Evolutionary conservation across 2,888 invertebrate genomes (phyloP), one percentile per base, ranked within the genome.

Genomic region (Leucophenga montana): DNA sequence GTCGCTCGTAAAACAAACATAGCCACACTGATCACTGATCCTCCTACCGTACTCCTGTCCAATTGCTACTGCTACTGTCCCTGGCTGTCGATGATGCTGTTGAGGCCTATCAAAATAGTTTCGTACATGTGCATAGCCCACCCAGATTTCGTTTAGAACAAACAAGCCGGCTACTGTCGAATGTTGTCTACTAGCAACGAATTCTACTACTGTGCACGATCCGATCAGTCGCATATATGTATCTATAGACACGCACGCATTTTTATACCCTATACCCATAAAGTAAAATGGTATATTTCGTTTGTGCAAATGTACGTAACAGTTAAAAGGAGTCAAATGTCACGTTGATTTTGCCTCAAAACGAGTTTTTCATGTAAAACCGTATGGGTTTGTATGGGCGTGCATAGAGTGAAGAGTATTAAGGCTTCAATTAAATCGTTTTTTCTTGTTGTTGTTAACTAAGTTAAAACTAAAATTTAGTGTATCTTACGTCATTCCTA

Each of bases 31-130:
- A 39, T 39, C 39, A 53, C 5, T 56, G 56, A 56, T 56, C 56
- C 27, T 56, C 56, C 9, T 39, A 39, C 11, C 39, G 11, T 20
- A 27, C 56, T 56, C 13, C 27, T 56, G 53, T 53, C 53, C 18
- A 48, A 48, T 27, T 27, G 48, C 27, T 56, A 18, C 5, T 22
- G 22, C 22, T 56, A 18, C 56, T 18, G n/a, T 6, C 16, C n/a
- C 50, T 20, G n/a, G n/a, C n/a, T n/a, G 56, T n/a, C 16, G 53
- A 16, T 53, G 53, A 20, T 56, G 56, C 11, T 39, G 39, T 18
- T 64, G 27, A 64, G 48, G 80, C 80, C 84, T 82, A 82, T 83
- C 83, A 79, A 82, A 82, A 82, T 79, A 82, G 83, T 74, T 71
- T 68, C 70, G 70, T 82, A 82, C 81, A 82, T 85, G 81, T 80